Evolutionary conservation across 2,113 vertebrate species (phyloP).

Genomic region (Pseudorasbora parva): DNA sequence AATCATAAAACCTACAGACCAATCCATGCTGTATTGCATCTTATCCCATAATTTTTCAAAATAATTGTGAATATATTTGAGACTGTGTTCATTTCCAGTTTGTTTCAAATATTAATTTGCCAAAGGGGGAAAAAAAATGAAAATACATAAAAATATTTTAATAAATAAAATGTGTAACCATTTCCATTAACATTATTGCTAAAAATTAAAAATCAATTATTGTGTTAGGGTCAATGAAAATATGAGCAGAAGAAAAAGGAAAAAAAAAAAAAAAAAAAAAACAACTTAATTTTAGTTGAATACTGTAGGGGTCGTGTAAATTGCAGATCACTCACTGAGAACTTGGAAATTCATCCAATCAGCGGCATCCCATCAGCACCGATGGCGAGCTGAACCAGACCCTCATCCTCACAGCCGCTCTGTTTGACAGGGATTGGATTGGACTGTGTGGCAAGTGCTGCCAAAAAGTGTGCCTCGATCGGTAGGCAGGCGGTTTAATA

Average conservation of each 20-base stretch:
- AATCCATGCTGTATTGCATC: too few relatives aligned
- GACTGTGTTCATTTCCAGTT: neutral
- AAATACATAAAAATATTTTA: too few relatives aligned
- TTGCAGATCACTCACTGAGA: neutral
- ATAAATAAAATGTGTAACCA: too few relatives aligned
- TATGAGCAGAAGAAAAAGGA: too few relatives aligned
- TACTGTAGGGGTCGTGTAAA: neutral
- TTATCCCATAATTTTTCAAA: too few relatives aligned
- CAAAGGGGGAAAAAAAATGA: too few relatives aligned
- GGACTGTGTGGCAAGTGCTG: constrained; percentile 53
- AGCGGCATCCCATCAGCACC: neutral
- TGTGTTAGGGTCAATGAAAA: neutral
- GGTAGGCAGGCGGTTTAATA: constrained; percentile 76
- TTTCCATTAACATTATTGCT: too few relatives aligned
- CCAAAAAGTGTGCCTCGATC: constrained; percentile 73
- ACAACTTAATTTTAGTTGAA: neutral
- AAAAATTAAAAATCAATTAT: neutral
- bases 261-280: too few relatives aligned
- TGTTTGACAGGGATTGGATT: constrained; percentile 21
- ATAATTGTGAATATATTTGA: too few relatives aligned
- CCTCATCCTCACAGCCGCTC: neutral
- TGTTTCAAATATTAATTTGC: neutral
- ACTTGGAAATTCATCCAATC: constrained; percentile 5
- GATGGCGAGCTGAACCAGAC: neutral
- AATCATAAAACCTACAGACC: too few relatives aligned